Base-by-base conservation (phyloP, 2,113 vertebrate species). In the Tupaia chinensis region DNA sequence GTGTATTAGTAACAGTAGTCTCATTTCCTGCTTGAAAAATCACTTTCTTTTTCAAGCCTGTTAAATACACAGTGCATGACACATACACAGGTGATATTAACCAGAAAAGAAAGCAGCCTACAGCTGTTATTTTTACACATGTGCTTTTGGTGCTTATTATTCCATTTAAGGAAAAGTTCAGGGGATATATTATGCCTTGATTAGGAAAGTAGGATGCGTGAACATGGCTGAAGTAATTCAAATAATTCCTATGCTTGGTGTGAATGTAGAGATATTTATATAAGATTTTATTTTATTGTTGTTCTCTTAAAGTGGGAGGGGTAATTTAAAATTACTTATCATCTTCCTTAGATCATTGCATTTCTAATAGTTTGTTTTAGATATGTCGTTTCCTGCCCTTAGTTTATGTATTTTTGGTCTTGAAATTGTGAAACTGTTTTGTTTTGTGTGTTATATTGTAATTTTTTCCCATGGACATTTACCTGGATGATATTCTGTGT, bases 1-100 rank as follows among this genome's bases (percentile, higher is more conserved):
- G 23, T 14, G 68, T 56, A 92, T 97, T 89, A 73, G 0, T 68
- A 89, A 87, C 80, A 83, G 4, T 77, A 63, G 87, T 93, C 97
- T 97, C 7, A 87, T 89, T 98, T 97, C 84, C 93, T 97, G 74
- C 96, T 94, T 91, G 80, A 94, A 92, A 63, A 97, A 91, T 65
- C 84, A 60, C 60, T 94, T 96, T 74, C 83, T n/a, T 69, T 81
- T 96, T n/a, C 77, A 69, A 87, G 95, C 88, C 95, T 84, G 95
- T 97, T 91, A 89, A 97, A 84, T 44, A 92, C 5, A 2, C 10
- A 1, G n/a, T 78, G 34, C 82, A 27, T 95, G 88, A 65, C 91
- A 89, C 32, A 76, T 32, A 65, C 32, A 91, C 34, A 95, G 82
- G 65, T 85, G 81, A 97, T 58, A 58, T 56, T 88, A 97, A 34